Conservation (phyloP, 1,140 invertebrate species). For the Hyphantria cunea region DNA sequence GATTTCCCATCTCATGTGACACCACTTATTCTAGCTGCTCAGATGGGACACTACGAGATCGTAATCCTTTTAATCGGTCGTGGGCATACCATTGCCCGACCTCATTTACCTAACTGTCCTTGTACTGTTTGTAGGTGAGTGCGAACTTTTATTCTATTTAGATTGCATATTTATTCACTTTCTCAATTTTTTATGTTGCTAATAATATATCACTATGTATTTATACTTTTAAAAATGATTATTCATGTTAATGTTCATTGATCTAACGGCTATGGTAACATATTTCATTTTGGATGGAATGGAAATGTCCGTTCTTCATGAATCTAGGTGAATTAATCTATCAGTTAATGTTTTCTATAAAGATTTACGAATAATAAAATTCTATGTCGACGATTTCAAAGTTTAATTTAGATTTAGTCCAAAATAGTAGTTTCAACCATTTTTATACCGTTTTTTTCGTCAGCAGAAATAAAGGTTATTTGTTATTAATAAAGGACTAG, state of each 20-base stretch:
- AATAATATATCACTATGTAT: not conserved
- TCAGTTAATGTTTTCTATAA: not conserved
- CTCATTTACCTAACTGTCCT: conserved; percentile 84
- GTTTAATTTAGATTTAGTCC: not conserved
- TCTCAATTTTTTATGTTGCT: no score
- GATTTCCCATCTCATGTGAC: conserved; percentile 88
- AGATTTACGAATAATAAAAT: no score
- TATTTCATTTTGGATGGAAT: not conserved
- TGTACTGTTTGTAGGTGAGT: conserved; percentile 82
- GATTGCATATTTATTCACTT: no score
- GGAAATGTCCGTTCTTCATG: not conserved
- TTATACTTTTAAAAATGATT: not conserved
- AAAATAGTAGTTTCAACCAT: no score
- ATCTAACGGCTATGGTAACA: not conserved
- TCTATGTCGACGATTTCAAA: not conserved
- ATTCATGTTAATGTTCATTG: not conserved
- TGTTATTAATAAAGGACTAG: no score
- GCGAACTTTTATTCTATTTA: no score
- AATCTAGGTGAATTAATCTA: not conserved
- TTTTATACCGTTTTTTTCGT: no score
- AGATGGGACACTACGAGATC: conserved; percentile 87
- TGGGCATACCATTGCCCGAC: conserved; percentile 81
- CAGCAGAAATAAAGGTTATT: no score
- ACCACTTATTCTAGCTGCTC: conserved; percentile 87
- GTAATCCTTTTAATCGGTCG: conserved; percentile 85